Base-by-base conservation (phyloP, 2,888 invertebrate genomes). In the Boloria euphrosyne region DNA sequence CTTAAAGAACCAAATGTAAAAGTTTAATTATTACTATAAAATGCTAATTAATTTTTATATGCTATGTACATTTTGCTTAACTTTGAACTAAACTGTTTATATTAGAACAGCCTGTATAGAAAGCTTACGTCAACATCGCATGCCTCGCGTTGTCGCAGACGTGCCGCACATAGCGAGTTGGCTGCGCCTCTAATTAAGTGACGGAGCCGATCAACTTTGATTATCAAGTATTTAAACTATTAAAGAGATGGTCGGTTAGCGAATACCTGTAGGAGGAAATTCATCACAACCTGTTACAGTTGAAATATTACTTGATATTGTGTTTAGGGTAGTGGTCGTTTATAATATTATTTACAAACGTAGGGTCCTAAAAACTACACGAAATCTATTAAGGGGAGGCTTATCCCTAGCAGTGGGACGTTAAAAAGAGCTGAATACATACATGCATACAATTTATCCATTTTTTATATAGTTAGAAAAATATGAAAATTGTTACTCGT, bases 61-160 rank as follows among this genome's bases (percentile, higher is more conserved):
- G 7, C 7, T 38, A 10, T 38, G 10, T 38, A 2, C 10, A 38
- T 10, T 38, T 38, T 38, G 2, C 31, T 38, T 38, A 10, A 38
- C 0, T 38, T 31, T 31, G 7, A 38, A 49, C 47, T 4, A 49
- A 16, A 6, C 14, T 49, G 16, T 27, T n/a, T 14, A 16, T 38
- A 4, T n/a, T 17, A 18, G 4, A 75, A 22, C 82, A 78, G 0
- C 70, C 81, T 79, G 71, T 82, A 76, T 62, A 59, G 3, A n/a
- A 66, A 69, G 69, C 67, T 73, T 74, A 74, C 77, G 76, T 77
- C 76, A 76, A 76, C 78, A 79, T 78, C 76, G 77, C 69, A 79
- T 80, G 75, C 77, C 75, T 69, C 66, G 67, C 71, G 68, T 70
- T 62, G 72, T 68, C 71, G 74, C 69, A 74, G 74, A 73, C 76